Base-by-base conservation (phyloP, 2,888 invertebrate genomes). In the Brenthis daphne region DNA sequence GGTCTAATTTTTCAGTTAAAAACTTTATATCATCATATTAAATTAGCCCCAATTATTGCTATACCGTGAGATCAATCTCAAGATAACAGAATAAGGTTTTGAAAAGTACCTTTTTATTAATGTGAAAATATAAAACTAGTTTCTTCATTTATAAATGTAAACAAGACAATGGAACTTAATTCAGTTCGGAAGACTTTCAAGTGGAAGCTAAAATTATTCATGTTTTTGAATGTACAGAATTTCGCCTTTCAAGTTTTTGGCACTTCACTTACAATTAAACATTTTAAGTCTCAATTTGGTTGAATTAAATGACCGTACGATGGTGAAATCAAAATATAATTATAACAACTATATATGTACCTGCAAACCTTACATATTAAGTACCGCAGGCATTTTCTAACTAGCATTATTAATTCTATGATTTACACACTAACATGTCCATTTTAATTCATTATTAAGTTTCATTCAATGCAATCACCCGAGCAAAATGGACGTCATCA, bases 401-500 rank as follows among this genome's bases (percentile, higher is more conserved):
- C 68, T 68, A 64, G 58, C 61, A 57, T 61, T 53, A 60, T 64
- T 60, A 54, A 6, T 54, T 54, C 48, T 50, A 60, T 50, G 29
- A 50, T 60, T 60, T 64, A 69, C 54, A 53, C 43, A 68, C 69
- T 69, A 20, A 71, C 64, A 66, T 73, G 74, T 74, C 73, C 80
- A 79, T 79, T 73, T 76, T 29, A 77, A 82, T 77, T 73, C 76
- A 74, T 65, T 65, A 67, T 65, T 20, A 65, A 37, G 29, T 50
- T 55, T 57, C 63, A 69, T 64, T 64, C 63, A 74, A 82, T 82
- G 83, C 83, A 84, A 84, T 85, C 82, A 83, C 78, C 69, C 80
- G 82, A 83, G 84, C 83, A 88, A 85, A 85, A 87, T 89, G 90
- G 90, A 90, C 90, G 89, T 86, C 74, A 81, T 80, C 66, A 70